A percentile compares a stretch with the other conserved stretches of the same genome.
phyloP scores from a whole-genome alignment of 2,113 vertebrate genomes.

The Rattus rattus region DNA sequence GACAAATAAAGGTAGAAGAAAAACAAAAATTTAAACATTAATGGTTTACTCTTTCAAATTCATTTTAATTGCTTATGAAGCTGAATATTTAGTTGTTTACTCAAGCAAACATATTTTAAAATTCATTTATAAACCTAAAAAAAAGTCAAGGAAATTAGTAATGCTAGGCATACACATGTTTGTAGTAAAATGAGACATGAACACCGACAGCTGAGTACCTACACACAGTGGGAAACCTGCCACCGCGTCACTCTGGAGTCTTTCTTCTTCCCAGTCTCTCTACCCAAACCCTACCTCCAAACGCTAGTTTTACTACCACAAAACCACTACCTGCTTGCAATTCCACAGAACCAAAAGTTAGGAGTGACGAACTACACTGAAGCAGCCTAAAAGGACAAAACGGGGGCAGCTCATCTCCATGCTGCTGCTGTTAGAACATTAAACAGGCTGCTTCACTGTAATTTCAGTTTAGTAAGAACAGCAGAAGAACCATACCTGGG shows the following conservation, averaged over 20 bases:
- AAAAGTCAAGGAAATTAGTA: slow-evolving; percentile 6
- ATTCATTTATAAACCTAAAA: slow-evolving; percentile 55
- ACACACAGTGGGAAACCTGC: background rate
- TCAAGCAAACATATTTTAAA: slow-evolving; percentile 3
- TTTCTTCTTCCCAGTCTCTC: background rate
- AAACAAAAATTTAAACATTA: slow-evolving; percentile 47
- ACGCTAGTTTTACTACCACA: background rate
- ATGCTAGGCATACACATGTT: background rate
- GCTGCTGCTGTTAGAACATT: background rate
- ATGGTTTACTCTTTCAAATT: slow-evolving; percentile 37
- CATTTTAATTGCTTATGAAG: slow-evolving; percentile 32
- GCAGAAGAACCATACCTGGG: slow-evolving; percentile 90
- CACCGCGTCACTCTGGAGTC: background rate
- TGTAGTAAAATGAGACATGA: background rate
- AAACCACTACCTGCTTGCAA: slow-evolving; percentile 23
- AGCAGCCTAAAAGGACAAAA: slow-evolving; percentile 37
- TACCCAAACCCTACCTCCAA: slow-evolving; percentile 18
- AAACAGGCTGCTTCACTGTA: background rate
- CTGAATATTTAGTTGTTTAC: slow-evolving; percentile 33
- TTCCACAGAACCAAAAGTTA: slow-evolving; percentile 14
- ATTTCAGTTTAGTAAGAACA: slow-evolving; percentile 60
- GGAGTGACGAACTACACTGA: slow-evolving; percentile 18
- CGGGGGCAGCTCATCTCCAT: background rate
- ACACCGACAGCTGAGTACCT: background rate
- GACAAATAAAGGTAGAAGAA: background rate